Conservation (phyloP, 1,140 invertebrate genomes). For the Drosophila nasuta region DNA sequence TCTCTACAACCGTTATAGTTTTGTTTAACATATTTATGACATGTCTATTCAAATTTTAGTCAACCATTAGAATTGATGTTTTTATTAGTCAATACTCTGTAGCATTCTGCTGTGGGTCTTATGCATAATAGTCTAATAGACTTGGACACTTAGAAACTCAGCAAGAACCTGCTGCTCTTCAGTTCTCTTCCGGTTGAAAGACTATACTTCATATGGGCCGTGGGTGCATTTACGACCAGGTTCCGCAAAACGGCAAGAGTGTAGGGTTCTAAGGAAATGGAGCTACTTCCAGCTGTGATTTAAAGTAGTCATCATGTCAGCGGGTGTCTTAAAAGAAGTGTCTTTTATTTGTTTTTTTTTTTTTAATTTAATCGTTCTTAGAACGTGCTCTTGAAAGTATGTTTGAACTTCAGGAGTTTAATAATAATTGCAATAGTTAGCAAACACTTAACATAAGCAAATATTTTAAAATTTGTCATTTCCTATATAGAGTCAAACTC, state of each 20-base stretch:
- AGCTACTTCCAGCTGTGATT: slow-evolving; percentile 30
- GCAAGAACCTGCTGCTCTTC: slow-evolving; percentile 23
- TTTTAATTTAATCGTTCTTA: background rate
- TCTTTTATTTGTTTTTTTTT: background rate
- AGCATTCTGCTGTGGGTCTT: slow-evolving; percentile 61
- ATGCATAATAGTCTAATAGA: slow-evolving; percentile 60
- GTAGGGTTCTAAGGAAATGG: background rate
- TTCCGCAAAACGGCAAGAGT: slow-evolving; percentile 18
- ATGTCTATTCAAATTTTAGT: slow-evolving; percentile 30
- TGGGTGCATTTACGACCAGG: slow-evolving; percentile 44
- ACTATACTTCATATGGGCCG: slow-evolving; percentile 40
- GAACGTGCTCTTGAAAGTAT: background rate
- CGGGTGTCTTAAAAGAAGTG: slow-evolving; percentile 9
- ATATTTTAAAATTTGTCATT: too few relatives aligned
- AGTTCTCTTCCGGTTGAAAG: slow-evolving; percentile 53
- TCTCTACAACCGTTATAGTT: slow-evolving; percentile 59
- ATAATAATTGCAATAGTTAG: too few relatives aligned
- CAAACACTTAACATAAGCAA: too few relatives aligned
- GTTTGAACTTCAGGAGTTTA: background rate
- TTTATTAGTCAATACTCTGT: slow-evolving; percentile 66
- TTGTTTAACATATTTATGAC: slow-evolving; percentile 77
- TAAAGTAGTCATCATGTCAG: slow-evolving; percentile 36
- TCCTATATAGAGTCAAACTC: too few relatives aligned
- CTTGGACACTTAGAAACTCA: slow-evolving; percentile 32
- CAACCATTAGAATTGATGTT: slow-evolving; percentile 58